These are phyloP conservation scores for Aphelocoma coerulescens DNA, from an alignment of 2,113 vertebrate species.

Conservation along the genomic window DNA sequence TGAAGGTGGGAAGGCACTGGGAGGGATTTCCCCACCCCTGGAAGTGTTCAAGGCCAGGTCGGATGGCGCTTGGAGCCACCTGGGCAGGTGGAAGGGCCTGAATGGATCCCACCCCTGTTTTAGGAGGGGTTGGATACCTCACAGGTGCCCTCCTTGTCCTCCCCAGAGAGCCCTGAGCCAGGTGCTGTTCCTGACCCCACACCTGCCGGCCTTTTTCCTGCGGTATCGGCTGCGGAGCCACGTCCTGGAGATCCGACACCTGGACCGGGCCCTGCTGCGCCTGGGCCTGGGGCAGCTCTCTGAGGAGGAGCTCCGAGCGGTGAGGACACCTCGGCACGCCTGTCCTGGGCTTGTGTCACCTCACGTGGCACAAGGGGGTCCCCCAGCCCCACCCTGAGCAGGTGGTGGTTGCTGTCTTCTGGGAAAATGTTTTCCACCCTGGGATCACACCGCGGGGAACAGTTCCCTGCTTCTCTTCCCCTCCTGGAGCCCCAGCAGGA, in stretches of 20 bases:
- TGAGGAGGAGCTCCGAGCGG: conserved; percentile 81
- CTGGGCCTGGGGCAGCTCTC: conserved; percentile 79
- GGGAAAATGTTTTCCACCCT: accelerated
- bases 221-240: conserved; percentile 77
- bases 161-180: conserved; percentile 80
- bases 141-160: background rate
- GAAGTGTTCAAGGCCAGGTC: background rate
- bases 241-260: conserved; percentile 77
- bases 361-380: background rate
- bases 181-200: conserved; percentile 84
- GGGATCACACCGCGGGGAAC: accelerated
- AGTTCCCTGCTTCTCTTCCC: accelerated
- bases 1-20: background rate
- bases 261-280: conserved; percentile 82
- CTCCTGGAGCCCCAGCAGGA: accelerated
- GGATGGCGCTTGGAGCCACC: background rate
- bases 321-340: conserved; percentile 17
- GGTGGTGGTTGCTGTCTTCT: accelerated
- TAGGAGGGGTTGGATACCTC: background rate
- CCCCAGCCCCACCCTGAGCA: accelerated
- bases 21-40: background rate
- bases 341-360: accelerated
- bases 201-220: conserved; percentile 77
- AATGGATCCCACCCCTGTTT: accelerated
- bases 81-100: background rate